These are phyloP conservation scores for Cotesia glomerata DNA, from an alignment of 1,140 invertebrate species.

Conservation along the genomic window DNA sequence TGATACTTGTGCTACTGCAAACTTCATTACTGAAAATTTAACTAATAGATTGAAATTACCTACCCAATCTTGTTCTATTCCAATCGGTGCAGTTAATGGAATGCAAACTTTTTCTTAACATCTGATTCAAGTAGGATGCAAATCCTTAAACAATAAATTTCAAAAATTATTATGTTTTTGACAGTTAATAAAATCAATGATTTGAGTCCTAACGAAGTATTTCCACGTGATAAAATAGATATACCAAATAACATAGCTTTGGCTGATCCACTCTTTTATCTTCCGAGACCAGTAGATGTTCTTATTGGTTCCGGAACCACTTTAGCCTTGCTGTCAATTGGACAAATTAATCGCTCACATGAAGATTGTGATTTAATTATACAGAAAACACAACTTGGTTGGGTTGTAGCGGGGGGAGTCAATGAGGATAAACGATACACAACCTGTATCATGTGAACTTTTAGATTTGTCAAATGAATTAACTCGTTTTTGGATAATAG, in stretches of 20 bases:
- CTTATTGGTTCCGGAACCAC: constrained; percentile 26
- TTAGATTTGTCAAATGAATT: constrained; percentile 17
- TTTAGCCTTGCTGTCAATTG: constrained; percentile 19
- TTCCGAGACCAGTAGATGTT: constrained; percentile 22
- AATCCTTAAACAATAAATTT: constrained; percentile 25
- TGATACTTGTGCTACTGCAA: not conserved
- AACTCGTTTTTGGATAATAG: constrained; percentile 18
- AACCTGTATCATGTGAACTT: constrained; percentile 15
- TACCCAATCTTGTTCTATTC: not conserved
- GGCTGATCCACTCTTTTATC: constrained; percentile 29
- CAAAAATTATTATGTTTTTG: constrained; percentile 25
- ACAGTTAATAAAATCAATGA: constrained; percentile 25
- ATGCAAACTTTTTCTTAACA: not conserved
- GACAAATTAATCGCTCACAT: constrained; percentile 25
- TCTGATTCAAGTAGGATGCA: constrained; percentile 9
- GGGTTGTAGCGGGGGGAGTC: constrained; percentile 21
- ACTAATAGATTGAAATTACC: constrained; percentile 24
- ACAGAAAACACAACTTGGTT: constrained; percentile 28
- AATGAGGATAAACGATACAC: not conserved
- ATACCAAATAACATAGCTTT: constrained; percentile 30
- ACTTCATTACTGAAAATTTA: constrained; percentile 33
- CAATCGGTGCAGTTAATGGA: no score
- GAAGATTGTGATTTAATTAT: constrained; percentile 8
- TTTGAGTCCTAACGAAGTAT: constrained; percentile 18
- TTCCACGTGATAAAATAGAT: constrained; percentile 22